Evolutionary conservation across 2,113 vertebrate genomes (phyloP).

Genomic region (Plectropomus leopardus): DNA sequence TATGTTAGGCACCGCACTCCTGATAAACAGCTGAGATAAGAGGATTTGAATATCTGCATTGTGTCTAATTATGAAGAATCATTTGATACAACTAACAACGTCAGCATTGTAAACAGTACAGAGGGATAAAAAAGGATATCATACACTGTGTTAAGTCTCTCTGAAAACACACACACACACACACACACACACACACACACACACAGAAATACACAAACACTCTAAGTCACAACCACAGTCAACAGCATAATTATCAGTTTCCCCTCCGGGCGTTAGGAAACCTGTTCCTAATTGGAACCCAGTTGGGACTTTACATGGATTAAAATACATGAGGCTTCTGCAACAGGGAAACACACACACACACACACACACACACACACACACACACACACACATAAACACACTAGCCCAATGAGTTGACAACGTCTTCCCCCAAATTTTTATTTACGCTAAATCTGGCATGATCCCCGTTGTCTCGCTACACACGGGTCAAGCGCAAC

Average conservation of each 20-base stretch:
- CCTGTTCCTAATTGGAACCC: constrained; percentile 87
- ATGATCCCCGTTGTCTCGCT: constrained; percentile 76
- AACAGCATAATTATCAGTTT: constrained; percentile 86
- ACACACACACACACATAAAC: constrained; percentile 27
- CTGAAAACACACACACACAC: constrained; percentile 32
- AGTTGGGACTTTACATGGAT: constrained; percentile 85
- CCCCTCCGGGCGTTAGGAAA: constrained; percentile 82
- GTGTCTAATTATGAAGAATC: constrained; percentile 78
- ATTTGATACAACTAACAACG: constrained; percentile 73
- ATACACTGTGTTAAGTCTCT: constrained; percentile 68
- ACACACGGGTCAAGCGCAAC: constrained; percentile 76
- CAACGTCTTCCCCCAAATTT: constrained; percentile 67
- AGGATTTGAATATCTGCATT: constrained; percentile 62
- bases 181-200: constrained; percentile 40
- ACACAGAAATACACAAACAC: constrained; percentile 58
- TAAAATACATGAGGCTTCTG: constrained; percentile 85
- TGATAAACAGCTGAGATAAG: constrained; percentile 69
- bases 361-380: constrained; percentile 36
- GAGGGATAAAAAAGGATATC: constrained; percentile 70
- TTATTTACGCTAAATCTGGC: constrained; percentile 81
- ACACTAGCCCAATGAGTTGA: constrained; percentile 67
- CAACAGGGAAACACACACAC: constrained; percentile 67
- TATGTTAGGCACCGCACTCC: constrained; percentile 35
- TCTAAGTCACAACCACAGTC: constrained; percentile 77
- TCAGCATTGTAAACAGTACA: constrained; percentile 78